Conservation (phyloP, 1,140 invertebrate species). For the Halictus rubicundus region DNA sequence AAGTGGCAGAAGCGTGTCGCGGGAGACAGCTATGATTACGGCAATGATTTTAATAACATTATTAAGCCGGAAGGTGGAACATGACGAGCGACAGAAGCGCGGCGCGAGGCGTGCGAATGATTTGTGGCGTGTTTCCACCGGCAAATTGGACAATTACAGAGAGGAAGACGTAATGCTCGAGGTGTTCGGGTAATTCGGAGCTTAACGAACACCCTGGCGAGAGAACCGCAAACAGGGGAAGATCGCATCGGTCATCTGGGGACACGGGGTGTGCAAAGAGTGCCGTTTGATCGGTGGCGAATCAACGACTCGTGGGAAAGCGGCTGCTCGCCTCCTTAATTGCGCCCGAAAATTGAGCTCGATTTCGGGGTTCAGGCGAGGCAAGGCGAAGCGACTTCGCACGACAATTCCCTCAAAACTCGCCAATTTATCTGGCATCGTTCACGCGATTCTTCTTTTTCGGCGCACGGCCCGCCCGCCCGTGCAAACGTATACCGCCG, state of each 20-base stretch:
- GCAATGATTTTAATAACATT: slow-evolving; percentile 38
- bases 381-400: too few relatives aligned
- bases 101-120: neutral
- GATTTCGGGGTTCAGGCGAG: neutral
- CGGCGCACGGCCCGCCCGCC: neutral
- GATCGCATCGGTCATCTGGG: slow-evolving; percentile 10
- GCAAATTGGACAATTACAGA: slow-evolving; percentile 52
- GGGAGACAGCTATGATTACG: slow-evolving; percentile 2
- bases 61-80: slow-evolving; percentile 17
- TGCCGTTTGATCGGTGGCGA: slow-evolving; percentile 7
- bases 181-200: slow-evolving; percentile 17
- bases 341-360: neutral
- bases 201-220: slow-evolving; percentile 19
- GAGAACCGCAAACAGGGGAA: neutral
- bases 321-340: slow-evolving; percentile 27
- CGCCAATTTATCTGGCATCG: slow-evolving; percentile 41
- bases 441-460: slow-evolving; percentile 33
- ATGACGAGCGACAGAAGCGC: slow-evolving; percentile 2
- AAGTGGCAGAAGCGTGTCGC: neutral
- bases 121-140: slow-evolving; percentile 12
- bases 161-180: slow-evolving; percentile 36
- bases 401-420: slow-evolving; percentile 31
- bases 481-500: neutral
- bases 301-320: slow-evolving; percentile 49
- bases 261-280: neutral